Percentiles rank a stretch among this genome's conserved stretches.
phyloP scores from a whole-genome alignment of 2,113 vertebrate genomes.

The Hypanus sabinus region DNA sequence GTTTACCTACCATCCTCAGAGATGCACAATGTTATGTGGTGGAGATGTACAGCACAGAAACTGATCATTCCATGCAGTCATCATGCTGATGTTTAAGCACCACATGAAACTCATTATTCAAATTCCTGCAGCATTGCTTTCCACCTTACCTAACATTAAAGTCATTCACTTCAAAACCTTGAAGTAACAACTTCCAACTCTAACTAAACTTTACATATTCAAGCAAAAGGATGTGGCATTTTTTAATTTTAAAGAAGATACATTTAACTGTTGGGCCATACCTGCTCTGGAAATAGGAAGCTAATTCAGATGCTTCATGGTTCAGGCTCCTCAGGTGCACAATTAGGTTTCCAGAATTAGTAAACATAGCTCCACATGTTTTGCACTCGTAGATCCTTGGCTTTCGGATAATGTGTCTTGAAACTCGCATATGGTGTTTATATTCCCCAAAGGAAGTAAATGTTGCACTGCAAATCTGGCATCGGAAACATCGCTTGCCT shows the following conservation, averaged over 20 bases:
- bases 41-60: not conserved
- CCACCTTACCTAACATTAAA: not conserved
- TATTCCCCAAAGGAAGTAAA: slow-evolving; percentile 99
- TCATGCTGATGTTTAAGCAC: not conserved
- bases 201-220: not conserved
- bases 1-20: not conserved
- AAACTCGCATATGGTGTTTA: slow-evolving; percentile 99
- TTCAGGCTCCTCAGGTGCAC: slow-evolving; percentile 99
- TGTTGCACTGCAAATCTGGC: slow-evolving; percentile 99
- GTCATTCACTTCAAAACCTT: not conserved
- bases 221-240: no score
- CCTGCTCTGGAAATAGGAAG: slow-evolving; percentile 99
- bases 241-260: not conserved
- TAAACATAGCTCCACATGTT: slow-evolving; percentile 99
- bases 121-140: not conserved
- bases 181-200: not conserved
- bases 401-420: slow-evolving; percentile 99
- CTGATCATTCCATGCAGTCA: not conserved
- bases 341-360: slow-evolving; percentile 99
- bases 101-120: not conserved
- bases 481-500: slow-evolving; percentile 99
- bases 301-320: slow-evolving; percentile 99
- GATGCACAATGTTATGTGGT: not conserved
- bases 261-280: slow-evolving; percentile 69
- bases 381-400: slow-evolving; percentile 99